Evolutionary conservation across 2,797 vertebrate genomes (phyloP).

Genomic region (Monodelphis domestica): DNA sequence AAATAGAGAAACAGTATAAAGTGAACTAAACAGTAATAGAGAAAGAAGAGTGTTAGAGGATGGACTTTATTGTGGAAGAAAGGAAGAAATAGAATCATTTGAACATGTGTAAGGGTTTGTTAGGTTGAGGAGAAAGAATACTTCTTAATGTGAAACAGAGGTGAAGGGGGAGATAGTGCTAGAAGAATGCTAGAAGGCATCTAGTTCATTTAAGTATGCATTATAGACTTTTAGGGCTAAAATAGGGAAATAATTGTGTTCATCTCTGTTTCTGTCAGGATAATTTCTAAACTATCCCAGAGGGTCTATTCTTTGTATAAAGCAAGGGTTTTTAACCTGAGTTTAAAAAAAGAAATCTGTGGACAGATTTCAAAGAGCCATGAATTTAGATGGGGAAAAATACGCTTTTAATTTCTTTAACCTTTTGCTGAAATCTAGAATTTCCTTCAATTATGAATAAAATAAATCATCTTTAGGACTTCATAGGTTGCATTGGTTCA

Average conservation of each 20-base stretch:
- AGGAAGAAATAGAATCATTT: not conserved
- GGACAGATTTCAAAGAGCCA: not conserved
- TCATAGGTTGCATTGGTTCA: not conserved
- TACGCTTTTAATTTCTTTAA: not conserved
- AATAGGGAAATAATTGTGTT: not conserved
- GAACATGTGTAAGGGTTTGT: not conserved
- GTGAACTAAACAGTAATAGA: not conserved
- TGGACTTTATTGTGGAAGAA: not conserved
- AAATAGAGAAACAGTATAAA: not conserved
- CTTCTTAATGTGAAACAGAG: not conserved
- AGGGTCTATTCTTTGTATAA: not conserved
- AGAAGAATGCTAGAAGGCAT: not conserved
- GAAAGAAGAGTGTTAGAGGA: not conserved
- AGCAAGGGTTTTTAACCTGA: not conserved
- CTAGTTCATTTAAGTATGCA: not conserved
- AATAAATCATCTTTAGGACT: not conserved
- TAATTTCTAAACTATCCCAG: not conserved
- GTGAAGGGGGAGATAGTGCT: not conserved
- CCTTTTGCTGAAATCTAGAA: not conserved
- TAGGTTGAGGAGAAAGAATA: not conserved
- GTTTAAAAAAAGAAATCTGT: not conserved
- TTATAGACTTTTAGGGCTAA: not conserved
- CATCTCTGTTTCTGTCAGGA: not conserved
- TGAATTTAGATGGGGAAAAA: not conserved
- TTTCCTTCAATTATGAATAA: not conserved